phyloP scores from a whole-genome alignment of 2,888 invertebrate species.

The Abrostola triplasia region DNA sequence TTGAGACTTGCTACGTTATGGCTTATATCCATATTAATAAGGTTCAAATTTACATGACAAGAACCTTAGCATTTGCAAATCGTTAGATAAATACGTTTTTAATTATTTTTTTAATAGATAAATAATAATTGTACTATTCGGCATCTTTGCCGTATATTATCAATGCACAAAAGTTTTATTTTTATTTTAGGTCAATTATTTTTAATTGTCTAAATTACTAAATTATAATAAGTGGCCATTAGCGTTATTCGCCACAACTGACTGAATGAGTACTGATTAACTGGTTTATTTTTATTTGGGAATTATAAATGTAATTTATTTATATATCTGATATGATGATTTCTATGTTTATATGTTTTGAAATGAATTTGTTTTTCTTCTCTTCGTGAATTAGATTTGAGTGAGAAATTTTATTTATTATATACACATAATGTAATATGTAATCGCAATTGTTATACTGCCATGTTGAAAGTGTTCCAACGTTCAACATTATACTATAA shows the following conservation, averaged over 20 bases:
- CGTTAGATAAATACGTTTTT: no score
- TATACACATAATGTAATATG: neutral
- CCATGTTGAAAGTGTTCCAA: constrained; percentile 14
- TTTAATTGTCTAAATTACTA: neutral
- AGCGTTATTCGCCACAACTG: neutral
- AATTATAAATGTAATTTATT: neutral
- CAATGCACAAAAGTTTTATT: neutral
- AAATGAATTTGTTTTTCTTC: no score
- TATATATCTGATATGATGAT: neutral
- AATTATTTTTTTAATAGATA: no score
- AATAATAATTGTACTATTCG: neutral
- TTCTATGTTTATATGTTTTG: no score
- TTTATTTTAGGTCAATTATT: neutral
- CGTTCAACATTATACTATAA: constrained; percentile 16
- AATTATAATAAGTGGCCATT: neutral
- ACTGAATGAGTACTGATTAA: neutral
- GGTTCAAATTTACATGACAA: no score
- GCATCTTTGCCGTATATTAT: neutral
- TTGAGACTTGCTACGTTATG: no score
- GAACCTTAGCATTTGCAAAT: no score
- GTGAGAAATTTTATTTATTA: neutral
- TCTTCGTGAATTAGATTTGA: neutral
- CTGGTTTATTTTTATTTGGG: neutral
- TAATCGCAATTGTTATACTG: constrained; percentile 21
- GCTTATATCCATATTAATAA: no score